Conservation (phyloP, 1,140 invertebrate genomes). For the Bombus impatiens region DNA sequence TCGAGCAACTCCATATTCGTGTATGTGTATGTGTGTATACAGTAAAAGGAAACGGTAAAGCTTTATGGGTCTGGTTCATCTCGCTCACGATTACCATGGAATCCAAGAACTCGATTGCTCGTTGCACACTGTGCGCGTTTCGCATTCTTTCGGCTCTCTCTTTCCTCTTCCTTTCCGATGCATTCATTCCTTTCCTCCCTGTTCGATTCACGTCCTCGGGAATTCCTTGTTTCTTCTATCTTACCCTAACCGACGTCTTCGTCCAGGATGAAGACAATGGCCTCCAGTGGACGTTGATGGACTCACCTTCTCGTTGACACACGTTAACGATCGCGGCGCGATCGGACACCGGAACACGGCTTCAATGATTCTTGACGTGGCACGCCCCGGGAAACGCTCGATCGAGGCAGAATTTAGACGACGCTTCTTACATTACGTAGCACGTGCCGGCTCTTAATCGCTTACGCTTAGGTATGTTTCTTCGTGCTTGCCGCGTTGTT, state of each 20-base stretch:
- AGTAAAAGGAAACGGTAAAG: not conserved
- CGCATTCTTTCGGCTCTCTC: slow-evolving; percentile 36
- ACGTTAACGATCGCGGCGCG: slow-evolving; percentile 43
- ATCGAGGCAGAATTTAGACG: slow-evolving; percentile 6
- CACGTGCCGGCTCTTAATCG: slow-evolving; percentile 23
- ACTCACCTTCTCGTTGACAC: slow-evolving; percentile 36
- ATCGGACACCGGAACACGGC: slow-evolving; percentile 34
- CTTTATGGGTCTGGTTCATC: slow-evolving; percentile 17
- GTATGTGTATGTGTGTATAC: not conserved
- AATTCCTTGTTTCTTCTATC: slow-evolving; percentile 3
- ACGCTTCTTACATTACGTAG: slow-evolving; percentile 25
- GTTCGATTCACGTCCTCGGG: not conserved
- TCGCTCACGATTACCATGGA: slow-evolving; percentile 49
- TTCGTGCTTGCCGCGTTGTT: not conserved
- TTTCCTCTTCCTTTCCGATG: not conserved
- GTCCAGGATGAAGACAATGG: slow-evolving; percentile 50
- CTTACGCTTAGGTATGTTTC: not conserved
- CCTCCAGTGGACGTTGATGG: slow-evolving; percentile 42
- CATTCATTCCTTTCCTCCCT: not conserved
- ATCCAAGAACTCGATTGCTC: slow-evolving; percentile 47
- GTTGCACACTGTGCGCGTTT: slow-evolving; percentile 31
- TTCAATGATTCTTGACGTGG: slow-evolving; percentile 22
- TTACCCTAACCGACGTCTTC: slow-evolving; percentile 19
- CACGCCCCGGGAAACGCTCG: slow-evolving; percentile 18
- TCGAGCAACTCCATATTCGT: not conserved